phyloP scores from a whole-genome alignment of 2,797 vertebrate species.

The Dendrocincla fuliginosa region DNA sequence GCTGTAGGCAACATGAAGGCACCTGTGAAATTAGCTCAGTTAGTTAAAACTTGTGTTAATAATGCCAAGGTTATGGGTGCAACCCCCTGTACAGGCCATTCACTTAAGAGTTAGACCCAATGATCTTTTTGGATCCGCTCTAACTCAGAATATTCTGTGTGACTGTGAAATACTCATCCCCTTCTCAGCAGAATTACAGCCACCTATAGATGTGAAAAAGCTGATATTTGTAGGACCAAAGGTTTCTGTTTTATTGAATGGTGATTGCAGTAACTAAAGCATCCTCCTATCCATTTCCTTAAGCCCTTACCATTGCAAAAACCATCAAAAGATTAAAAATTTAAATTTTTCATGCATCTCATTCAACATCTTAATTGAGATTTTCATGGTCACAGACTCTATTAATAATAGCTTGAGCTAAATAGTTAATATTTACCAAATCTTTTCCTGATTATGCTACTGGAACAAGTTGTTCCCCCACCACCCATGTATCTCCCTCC shows the following conservation, averaged over 20 bases:
- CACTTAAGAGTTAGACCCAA: background rate
- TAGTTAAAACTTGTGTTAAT: background rate
- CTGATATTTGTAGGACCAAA: accelerated
- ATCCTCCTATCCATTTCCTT: background rate
- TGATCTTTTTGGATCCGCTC: background rate
- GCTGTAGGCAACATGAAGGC: background rate
- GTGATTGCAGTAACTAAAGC: background rate
- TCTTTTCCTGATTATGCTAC: constrained; percentile 15
- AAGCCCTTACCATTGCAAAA: background rate
- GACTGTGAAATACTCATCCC: background rate
- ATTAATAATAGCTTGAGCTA: background rate
- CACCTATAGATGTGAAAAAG: background rate
- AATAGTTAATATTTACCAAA: constrained; percentile 36
- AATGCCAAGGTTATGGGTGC: background rate
- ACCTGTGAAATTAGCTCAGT: background rate
- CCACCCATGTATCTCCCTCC: constrained; percentile 16
- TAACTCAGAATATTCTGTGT: background rate
- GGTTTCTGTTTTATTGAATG: background rate
- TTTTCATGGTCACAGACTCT: background rate
- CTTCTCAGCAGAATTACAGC: background rate
- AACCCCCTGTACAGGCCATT: background rate
- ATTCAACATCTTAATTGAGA: background rate
- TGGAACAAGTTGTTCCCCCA: constrained; percentile 36
- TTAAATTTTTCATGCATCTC: background rate
- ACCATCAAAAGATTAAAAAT: background rate